Evolutionary conservation across 2,113 vertebrate species (phyloP), one percentile per base, ranked within the genome.

Genomic region (Nanorana parkeri): DNA sequence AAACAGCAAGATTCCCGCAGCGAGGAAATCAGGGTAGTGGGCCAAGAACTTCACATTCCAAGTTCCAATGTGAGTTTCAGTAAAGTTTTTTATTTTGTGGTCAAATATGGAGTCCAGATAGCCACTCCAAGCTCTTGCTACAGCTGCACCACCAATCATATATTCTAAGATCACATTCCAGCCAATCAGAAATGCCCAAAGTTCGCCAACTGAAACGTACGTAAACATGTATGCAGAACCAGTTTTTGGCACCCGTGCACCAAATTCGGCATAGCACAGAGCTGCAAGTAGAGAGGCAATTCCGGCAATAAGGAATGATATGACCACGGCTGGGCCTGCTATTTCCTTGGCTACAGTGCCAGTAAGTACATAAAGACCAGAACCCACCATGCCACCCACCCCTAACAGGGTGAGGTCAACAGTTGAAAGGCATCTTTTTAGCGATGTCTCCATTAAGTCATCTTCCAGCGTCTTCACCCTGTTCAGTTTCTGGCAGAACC

Each of bases 221-320:
- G 98, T 99, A 89, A 98, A 99, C 94, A 99, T 96, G 87, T 99
- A 99, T 41, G 97, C 98, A 1, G 98, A 99, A 69, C 97, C 98
- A 0, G 96, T 97, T 87, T 96, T 96, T 56, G 97, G 98, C 41
- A 99, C 96, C 0, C 95, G 94, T 0, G 97, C 97, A 4, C 97
- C 97, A 66, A 99, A 98, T 87, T 99, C 98, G 0, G 98, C 97
- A 0, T 98, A 99, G 87, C 97, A 99, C 68, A 99, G 93, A 58
- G 97, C 97, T 0, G 97, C 97, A 88, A 99, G 87, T 29, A 99
- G 90, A 0, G 97, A 98, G 19, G 96, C 96, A 10, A 97, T 81
- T 7, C 96, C 97, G 0, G 97, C 98, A 0, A 98, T 90, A 17
- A 94, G 51, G 81, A 96, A 99, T 55, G 97, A 98, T 74, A 99